Conservation (phyloP, 2,113 vertebrate species). For the Rattus rattus region DNA sequence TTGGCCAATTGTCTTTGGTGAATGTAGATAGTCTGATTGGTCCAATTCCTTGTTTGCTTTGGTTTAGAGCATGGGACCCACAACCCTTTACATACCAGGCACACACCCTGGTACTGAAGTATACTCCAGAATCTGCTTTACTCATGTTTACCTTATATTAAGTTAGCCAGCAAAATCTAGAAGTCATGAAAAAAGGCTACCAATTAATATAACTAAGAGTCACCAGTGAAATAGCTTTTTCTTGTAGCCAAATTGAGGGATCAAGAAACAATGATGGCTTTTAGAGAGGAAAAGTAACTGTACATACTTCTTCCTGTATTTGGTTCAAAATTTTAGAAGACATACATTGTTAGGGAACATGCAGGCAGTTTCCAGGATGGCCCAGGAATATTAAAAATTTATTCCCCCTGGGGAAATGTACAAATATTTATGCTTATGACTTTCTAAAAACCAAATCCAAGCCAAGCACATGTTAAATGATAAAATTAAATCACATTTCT, state of each 20-base stretch:
- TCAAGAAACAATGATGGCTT: neutral
- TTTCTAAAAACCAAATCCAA: constrained; percentile 49
- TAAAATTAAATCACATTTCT: constrained; percentile 54
- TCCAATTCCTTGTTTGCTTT: neutral
- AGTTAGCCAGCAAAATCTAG: neutral
- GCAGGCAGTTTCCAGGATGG: constrained; percentile 38
- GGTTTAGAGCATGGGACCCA: no score
- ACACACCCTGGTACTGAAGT: accelerated
- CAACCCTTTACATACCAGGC: no score
- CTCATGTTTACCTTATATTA: neutral
- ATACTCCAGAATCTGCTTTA: no score
- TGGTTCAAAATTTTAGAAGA: constrained; percentile 50
- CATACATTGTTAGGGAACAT: neutral
- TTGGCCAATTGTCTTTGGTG: neutral
- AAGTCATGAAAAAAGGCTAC: neutral
- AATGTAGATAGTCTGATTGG: neutral
- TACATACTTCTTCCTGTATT: neutral
- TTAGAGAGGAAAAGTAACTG: constrained; percentile 20
- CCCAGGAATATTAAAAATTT: constrained; percentile 63
- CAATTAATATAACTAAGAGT: neutral
- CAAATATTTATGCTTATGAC: constrained; percentile 5
- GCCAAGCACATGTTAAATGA: constrained; percentile 24
- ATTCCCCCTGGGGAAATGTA: constrained; percentile 21
- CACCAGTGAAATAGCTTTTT: neutral
- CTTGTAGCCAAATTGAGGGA: neutral